Conservation (phyloP, 2,888 invertebrate species). For the Sarcophaga variegata region DNA sequence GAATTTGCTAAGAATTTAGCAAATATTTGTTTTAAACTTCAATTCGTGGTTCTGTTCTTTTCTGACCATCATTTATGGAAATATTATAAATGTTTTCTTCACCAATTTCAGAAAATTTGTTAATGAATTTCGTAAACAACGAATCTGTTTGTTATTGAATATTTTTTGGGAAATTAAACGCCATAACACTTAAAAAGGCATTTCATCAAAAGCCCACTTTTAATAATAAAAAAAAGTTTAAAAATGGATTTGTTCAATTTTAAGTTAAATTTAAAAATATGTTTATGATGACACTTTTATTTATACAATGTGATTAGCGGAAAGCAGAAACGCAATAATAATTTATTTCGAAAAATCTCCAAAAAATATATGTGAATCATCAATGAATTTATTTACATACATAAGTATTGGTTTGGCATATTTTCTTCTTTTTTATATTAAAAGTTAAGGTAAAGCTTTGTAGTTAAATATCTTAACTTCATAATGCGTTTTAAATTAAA, state of each 20-base stretch:
- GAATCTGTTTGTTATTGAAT: neutral
- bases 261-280: neutral
- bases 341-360: too few species aligned
- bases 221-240: too few species aligned
- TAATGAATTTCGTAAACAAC: conserved; percentile 1
- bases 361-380: too few species aligned
- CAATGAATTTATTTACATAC: too few species aligned
- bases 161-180: neutral
- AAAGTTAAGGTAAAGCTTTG: too few species aligned
- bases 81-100: neutral
- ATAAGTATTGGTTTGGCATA: too few species aligned
- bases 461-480: too few species aligned
- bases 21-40: neutral
- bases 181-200: neutral
- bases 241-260: neutral
- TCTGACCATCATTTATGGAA: neutral
- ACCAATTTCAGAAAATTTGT: conserved; percentile 1
- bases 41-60: too few species aligned
- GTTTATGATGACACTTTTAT: conserved; percentile 39
- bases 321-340: too few species aligned
- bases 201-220: conserved; percentile 10
- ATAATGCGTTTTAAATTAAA: too few species aligned
- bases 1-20: neutral
- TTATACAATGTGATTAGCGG: neutral
- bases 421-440: too few species aligned